These are phyloP conservation scores for Machimus rusticus DNA, from an alignment of 2,888 invertebrate species.

Conservation along the genomic window DNA sequence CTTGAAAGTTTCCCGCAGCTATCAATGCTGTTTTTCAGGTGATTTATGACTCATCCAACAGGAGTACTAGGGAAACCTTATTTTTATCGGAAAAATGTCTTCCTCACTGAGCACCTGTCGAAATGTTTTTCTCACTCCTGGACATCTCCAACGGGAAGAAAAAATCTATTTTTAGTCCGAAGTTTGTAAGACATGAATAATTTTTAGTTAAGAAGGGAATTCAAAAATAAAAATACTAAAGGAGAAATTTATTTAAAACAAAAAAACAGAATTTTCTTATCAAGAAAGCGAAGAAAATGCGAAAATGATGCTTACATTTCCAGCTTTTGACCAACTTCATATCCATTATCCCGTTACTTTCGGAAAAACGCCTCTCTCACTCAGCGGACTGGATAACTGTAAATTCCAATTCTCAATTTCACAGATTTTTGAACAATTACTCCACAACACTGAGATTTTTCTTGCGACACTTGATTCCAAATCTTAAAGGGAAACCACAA, in stretches of 20 bases:
- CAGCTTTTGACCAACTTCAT: background rate
- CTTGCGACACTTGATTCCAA: background rate
- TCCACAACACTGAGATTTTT: background rate
- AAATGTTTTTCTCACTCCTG: background rate
- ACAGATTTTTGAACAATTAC: background rate
- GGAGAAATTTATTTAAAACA: background rate
- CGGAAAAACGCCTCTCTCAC: background rate
- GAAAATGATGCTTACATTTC: slow-evolving; percentile 3
- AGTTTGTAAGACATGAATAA: background rate
- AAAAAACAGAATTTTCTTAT: background rate
- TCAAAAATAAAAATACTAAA: background rate
- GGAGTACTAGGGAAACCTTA: background rate
- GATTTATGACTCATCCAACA: background rate
- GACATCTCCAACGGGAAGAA: background rate
- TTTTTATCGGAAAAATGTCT: background rate
- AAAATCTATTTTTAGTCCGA: background rate
- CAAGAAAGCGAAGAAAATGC: background rate
- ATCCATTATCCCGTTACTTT: slow-evolving; percentile 16
- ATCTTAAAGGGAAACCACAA: background rate
- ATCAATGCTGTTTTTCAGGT: background rate
- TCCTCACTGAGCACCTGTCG: background rate
- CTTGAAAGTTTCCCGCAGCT: background rate
- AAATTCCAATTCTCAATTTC: background rate
- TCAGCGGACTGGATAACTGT: background rate
- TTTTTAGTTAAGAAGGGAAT: background rate